phyloP scores from a whole-genome alignment of 2,888 invertebrate species.

The Oxyscelio sp. region DNA sequence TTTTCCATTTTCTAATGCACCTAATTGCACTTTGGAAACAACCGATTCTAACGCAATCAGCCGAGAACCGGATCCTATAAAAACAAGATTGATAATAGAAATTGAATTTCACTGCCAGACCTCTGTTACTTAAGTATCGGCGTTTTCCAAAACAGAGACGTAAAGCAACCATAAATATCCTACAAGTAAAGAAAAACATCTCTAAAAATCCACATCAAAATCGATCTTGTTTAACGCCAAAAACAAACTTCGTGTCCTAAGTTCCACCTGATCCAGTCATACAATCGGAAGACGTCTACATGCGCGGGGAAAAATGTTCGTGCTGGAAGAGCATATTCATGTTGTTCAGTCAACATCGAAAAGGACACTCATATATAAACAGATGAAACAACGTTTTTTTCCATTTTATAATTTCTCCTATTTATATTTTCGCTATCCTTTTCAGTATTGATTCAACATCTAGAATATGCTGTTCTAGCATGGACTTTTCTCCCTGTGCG shows the following conservation, averaged over 20 bases:
- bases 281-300: constrained; percentile 37
- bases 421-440: no score
- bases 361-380: no score
- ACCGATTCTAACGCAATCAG: constrained; percentile 27
- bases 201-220: constrained; percentile 28
- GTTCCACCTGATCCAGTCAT: constrained; percentile 38
- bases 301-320: no score
- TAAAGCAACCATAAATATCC: constrained; percentile 34
- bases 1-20: constrained; percentile 17
- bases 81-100: constrained; percentile 17
- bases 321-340: no score
- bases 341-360: no score
- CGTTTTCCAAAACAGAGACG: constrained; percentile 9
- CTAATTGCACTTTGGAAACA: constrained; percentile 27
- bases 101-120: constrained; percentile 29
- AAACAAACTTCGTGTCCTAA: constrained; percentile 25
- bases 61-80: constrained; percentile 16
- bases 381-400: no score
- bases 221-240: constrained; percentile 19
- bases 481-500: no score
- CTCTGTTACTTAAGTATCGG: not conserved
- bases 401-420: no score
- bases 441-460: no score
- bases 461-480: no score
- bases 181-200: constrained; percentile 16